Evolutionary conservation across 2,888 invertebrate species (phyloP).

Genomic region (Acanthococcus lagerstroemiae): DNA sequence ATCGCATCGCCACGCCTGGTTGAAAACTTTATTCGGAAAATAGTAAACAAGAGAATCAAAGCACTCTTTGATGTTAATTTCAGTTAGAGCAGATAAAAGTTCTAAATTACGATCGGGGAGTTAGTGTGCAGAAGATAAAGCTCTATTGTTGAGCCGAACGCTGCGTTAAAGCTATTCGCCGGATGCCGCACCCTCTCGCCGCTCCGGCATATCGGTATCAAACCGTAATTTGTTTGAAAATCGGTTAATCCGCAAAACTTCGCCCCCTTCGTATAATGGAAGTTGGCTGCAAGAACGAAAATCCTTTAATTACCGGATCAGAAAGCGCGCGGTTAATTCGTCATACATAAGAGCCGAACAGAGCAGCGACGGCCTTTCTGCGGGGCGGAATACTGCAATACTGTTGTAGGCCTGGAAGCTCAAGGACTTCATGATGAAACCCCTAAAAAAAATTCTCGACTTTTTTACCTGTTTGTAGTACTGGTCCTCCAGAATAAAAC

Average conservation of each 20-base stretch:
- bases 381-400: too few relatives aligned
- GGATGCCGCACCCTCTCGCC: not conserved
- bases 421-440: too few relatives aligned
- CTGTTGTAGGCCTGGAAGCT: too few relatives aligned
- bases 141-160: constrained; percentile 6
- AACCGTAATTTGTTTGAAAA: constrained; percentile 23
- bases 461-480: too few relatives aligned
- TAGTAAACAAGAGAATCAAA: constrained; percentile 10
- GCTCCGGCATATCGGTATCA: not conserved
- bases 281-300: not conserved
- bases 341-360: too few relatives aligned
- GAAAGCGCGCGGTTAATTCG: too few relatives aligned
- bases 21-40: not conserved
- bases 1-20: not conserved
- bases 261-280: not conserved
- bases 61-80: constrained; percentile 24
- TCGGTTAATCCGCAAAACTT: constrained; percentile 18
- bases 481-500: too few relatives aligned
- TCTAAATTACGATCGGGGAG: constrained; percentile 23
- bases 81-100: constrained; percentile 17
- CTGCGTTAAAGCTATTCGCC: not conserved
- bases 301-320: not conserved
- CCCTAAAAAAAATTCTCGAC: too few relatives aligned
- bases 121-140: constrained; percentile 14
- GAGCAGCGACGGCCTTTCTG: too few relatives aligned